Evolutionary conservation across 2,113 vertebrate species (phyloP).

Genomic region (Grallaria varia): DNA sequence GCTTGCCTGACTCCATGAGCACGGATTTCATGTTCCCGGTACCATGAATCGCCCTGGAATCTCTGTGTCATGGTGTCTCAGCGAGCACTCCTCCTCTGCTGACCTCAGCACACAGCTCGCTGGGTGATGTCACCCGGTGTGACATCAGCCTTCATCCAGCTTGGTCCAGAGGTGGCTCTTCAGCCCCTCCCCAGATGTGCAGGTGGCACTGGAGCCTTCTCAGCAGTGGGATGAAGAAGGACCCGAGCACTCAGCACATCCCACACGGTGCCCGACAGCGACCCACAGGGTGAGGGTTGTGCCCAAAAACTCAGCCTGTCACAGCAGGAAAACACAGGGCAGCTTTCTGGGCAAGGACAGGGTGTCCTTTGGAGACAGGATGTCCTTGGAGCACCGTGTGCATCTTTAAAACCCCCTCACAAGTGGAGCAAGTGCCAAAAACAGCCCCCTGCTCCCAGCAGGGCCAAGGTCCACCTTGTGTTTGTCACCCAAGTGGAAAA

Average conservation of each 20-base stretch:
- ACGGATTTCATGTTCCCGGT: background rate
- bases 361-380: too few relatives aligned
- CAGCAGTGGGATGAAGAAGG: too few relatives aligned
- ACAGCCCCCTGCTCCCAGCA: accelerated
- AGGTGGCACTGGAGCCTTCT: accelerated
- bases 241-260: background rate
- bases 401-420: background rate
- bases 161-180: background rate
- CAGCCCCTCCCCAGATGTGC: background rate
- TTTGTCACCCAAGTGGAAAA: background rate
- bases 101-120: background rate
- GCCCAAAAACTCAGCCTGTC: background rate
- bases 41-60: background rate
- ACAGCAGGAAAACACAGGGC: background rate
- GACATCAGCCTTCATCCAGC: background rate
- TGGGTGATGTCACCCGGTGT: background rate
- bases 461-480: background rate
- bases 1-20: background rate
- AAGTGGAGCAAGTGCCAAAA: background rate
- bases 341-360: background rate
- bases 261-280: accelerated
- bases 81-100: background rate
- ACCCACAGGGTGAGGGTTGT: too few relatives aligned
- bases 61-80: accelerated
- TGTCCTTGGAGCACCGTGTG: accelerated